A percentile compares a stretch with the other conserved stretches of the same genome.
phyloP scores from a whole-genome alignment of 2,113 vertebrate species.

The Ammodytes marinus region DNA sequence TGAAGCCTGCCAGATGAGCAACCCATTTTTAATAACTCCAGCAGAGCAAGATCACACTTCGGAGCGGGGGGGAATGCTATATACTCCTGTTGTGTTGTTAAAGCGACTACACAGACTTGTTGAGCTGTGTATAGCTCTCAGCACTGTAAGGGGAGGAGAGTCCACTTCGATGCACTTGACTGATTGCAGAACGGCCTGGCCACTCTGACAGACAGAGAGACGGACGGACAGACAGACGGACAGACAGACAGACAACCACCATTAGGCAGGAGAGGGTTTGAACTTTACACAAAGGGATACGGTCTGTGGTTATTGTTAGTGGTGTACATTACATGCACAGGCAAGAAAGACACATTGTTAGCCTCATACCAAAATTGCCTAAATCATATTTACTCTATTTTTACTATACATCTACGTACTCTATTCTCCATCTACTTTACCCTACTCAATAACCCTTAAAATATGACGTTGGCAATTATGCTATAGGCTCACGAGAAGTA shows the following conservation, averaged over 20 bases:
- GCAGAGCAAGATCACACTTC: constrained; percentile 45
- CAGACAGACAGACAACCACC: constrained; percentile 2
- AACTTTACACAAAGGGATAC: constrained; percentile 9
- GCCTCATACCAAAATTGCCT: too few species aligned
- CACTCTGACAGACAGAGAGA: not conserved
- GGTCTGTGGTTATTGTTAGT: constrained; percentile 24
- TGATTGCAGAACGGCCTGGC: constrained; percentile 35
- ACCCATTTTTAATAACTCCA: constrained; percentile 64
- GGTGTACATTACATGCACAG: not conserved
- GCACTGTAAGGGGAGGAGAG: not conserved
- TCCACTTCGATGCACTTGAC: constrained; percentile 25
- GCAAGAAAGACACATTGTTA: not conserved
- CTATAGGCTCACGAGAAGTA: too few species aligned
- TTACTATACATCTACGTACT: too few species aligned
- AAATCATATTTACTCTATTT: too few species aligned
- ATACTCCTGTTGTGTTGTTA: constrained; percentile 31
- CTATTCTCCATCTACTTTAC: too few species aligned
- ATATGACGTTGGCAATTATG: too few species aligned
- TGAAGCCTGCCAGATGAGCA: constrained; percentile 65
- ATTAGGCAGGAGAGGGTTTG: constrained; percentile 3
- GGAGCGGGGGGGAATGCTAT: constrained; percentile 23
- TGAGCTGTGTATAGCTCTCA: constrained; percentile 8
- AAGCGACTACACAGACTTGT: constrained; percentile 28
- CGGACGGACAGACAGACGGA: too few species aligned
- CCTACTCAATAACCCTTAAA: too few species aligned